Base-by-base conservation (phyloP, 2,797 vertebrate species). In the Anguilla anguilla region DNA sequence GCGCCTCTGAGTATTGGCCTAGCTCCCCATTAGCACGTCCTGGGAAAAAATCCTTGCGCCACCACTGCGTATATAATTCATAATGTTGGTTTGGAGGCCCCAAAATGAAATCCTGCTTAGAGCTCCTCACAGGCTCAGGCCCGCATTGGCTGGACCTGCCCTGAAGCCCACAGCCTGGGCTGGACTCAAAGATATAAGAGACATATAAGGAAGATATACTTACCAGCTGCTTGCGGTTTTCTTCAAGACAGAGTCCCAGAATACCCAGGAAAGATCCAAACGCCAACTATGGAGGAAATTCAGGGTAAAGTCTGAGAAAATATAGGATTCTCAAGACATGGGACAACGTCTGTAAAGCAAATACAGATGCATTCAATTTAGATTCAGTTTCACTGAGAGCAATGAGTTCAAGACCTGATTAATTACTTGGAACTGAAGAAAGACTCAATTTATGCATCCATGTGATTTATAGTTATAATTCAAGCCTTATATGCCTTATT, bases 211-310 rank as follows among this genome's bases (percentile, higher is more conserved):
- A n/a, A 53, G 43, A 22, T 79, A 25, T 35, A 90, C 86, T 82
- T 94, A 96, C 96, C 94, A 96, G 92, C 91, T 96, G 94, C 89
- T 91, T 96, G 90, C 94, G 93, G 90, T 96, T 96, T 91, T 96
- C 96, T 79, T 95, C 93, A 86, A 96, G 92, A 6, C 89, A 82
- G 55, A 96, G 93, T 90, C 96, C 96, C 88, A 96, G 91, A 87
- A 96, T 89, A 87, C 94, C 95, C 69, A 96, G 89, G 91, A 96
- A 96, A 0, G 94, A 96, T 79, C 95, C 96, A 31, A 96, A 93
- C 5, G 93, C 94, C 89, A 96, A 90, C 96, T 96, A 88, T 83
- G 91, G 82, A 93, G 43, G 90, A 87, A 28, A 92, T 15, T 88
- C 87, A 89, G 57, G 79, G 35, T 49, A 86, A 2, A 28, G 83